A percentile compares a stretch with the other conserved stretches of the same genome.
phyloP scores from a whole-genome alignment of 2,113 vertebrate species.

The Saguinus imperator region DNA sequence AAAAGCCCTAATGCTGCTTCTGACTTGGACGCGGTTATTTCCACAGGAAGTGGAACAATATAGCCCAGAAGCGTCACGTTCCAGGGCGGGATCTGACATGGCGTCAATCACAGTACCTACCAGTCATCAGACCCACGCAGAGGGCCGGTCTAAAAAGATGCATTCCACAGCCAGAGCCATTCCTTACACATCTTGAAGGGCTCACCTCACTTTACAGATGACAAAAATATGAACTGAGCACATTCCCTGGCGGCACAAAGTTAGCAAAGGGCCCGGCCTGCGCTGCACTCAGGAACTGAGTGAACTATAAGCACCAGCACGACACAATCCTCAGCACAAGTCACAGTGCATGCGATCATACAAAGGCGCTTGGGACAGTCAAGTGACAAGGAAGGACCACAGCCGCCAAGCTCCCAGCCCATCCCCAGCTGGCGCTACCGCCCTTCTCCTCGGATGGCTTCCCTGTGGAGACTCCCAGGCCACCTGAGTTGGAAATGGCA shows the following conservation, averaged over 20 bases:
- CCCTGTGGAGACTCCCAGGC: neutral
- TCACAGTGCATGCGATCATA: rapidly evolving
- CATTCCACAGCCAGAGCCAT: neutral
- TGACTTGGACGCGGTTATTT: neutral
- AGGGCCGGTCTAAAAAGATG: neutral
- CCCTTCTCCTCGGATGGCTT: neutral
- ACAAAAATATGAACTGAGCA: neutral
- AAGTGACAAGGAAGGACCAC: rapidly evolving
- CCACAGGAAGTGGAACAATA: neutral
- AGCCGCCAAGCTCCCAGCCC: neutral
- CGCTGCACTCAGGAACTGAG: no score
- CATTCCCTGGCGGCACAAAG: neutral
- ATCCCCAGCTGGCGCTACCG: neutral
- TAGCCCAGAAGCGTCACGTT: neutral
- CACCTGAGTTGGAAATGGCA: neutral
- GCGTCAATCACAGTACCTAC: neutral
- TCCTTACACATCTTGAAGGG: neutral
- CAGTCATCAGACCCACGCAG: neutral
- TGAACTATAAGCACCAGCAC: neutral
- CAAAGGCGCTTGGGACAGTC: rapidly evolving
- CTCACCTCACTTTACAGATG: neutral
- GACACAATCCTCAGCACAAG: neutral
- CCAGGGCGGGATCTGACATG: neutral
- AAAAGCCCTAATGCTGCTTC: neutral
- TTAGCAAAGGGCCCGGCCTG: neutral